Evolutionary conservation across 2,888 invertebrate species (phyloP), one percentile per base, ranked within the genome.

Genomic region (Trimorus sp.): DNA sequence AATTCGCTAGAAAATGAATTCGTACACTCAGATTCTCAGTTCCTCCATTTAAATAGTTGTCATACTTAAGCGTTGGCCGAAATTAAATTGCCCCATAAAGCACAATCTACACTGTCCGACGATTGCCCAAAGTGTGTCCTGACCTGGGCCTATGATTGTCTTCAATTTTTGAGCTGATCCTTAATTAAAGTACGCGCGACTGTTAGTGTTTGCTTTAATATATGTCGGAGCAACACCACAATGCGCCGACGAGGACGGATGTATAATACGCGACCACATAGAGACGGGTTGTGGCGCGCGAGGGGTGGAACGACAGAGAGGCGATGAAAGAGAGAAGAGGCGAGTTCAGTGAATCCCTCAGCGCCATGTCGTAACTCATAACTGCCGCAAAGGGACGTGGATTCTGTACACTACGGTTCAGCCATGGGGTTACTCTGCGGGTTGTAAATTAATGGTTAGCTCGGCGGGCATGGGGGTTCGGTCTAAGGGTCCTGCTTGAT

Each of bases 391-490:
- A 88, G 87, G 88, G 88, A 87, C 87, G 85, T 83, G 86, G 84
- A 87, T 87, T 85, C 84, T 84, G 84, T 85, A 85, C 83, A 87
- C 84, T 85, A 87, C 85, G 86, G 85, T 77, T 84, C 85, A 85
- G 85, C 84, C 83, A 83, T 86, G 85, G 86, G 89, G 89, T 89
- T 90, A 90, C 89, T 89, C 90, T 89, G 89, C 86, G 90, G 90
- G 89, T 90, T 90, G 90, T 90, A 90, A 90, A 90, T 90, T 90
- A 90, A 90, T 90, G 90, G 90, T 90, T 88, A 88, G 88, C 87
- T 89, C 87, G 86, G 53, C 88, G 88, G 86, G 88, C 86, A 86
- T 84, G 85, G 84, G 87, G 87, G 85, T 85, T 85, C 82, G 85
- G 86, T 88, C 87, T 88, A 89, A 90, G 89, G 90, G 89, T 89